Evolutionary conservation across 1,140 invertebrate species (phyloP).

Genomic region (Atopsyche davidsoni): DNA sequence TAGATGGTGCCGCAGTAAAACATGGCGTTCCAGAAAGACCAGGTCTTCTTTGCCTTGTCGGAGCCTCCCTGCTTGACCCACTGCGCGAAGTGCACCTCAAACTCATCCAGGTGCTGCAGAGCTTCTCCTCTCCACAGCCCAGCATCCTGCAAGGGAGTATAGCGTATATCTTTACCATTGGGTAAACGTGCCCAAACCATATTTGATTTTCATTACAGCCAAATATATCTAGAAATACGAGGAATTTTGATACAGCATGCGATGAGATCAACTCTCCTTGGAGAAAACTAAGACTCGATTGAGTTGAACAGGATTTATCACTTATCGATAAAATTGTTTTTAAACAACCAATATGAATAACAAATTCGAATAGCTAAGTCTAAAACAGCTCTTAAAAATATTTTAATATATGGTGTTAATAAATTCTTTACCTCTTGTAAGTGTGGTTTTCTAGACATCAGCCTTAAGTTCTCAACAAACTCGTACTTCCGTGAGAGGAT

Average conservation of each 20-base stretch:
- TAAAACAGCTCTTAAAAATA: not conserved
- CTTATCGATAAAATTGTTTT: too few relatives aligned
- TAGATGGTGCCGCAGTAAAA: constrained; percentile 90
- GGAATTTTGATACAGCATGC: too few relatives aligned
- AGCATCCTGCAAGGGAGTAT: constrained; percentile 18
- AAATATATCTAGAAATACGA: too few relatives aligned
- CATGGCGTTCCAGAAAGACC: constrained; percentile 87
- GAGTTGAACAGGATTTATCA: too few relatives aligned
- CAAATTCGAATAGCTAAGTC: constrained; percentile 4
- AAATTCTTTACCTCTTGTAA: constrained; percentile 31
- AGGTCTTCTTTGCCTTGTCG: constrained; percentile 51
- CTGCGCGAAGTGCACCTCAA: constrained; percentile 5
- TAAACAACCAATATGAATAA: too few relatives aligned
- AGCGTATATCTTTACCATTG: too few relatives aligned
- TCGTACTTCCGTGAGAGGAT: constrained; percentile 45
- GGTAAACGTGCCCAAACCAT: too few relatives aligned
- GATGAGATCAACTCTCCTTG: too few relatives aligned
- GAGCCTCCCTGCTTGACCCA: constrained; percentile 41
- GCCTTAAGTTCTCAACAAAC: constrained; percentile 35
- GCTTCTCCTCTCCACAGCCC: constrained; percentile 12
- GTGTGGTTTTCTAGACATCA: constrained; percentile 30
- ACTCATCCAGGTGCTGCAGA: not conserved
- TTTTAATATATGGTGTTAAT: not conserved
- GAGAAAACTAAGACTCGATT: too few relatives aligned
- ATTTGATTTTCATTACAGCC: too few relatives aligned